Base-by-base conservation (phyloP, 2,888 invertebrate genomes). In the Habrosyne pyritoides region DNA sequence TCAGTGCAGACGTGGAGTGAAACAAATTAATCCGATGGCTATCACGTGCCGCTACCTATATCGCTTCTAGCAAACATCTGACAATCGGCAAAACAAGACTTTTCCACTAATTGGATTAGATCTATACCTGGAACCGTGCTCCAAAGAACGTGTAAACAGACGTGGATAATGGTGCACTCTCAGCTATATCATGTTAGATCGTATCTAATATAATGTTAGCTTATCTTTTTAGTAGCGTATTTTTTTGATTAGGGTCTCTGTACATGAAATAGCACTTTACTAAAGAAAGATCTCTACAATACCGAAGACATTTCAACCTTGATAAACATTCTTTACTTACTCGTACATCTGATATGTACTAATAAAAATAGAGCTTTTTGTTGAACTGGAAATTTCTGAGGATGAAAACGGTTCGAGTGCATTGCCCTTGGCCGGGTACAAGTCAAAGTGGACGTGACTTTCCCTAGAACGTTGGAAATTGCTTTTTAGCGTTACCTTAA, bases 21-120 rank as follows among this genome's bases (percentile, higher is more conserved):
- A 50, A 54, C 54, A 54, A 50, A 47, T 54, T 51, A 54, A 51
- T 51, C 46, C 30, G 54, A 54, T 54, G 21, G 46, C 22, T 50
- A 54, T 50, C 50, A 21, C 10, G 21, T 14, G n/a, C 14, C n/a
- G 18, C 2, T 18, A 42, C 42, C 42, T 18, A 33, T 14, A 49
- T 21, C 50, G 50, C 50, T 30, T 28, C 10, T 1, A 28, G 50
- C 30, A 3, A 21, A 22, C 50, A 49, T 12, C 49, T 28, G 14
- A 18, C 28, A 28, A 50, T 30, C 21, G 30, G 10, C 48, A 28
- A 50, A 42, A 42, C 42, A 30, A 22, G 18, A 54, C 42, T 50
- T 36, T 50, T 28, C n/a, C 54, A 50, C 50, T 54, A 54, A 54
- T 54, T 54, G 49, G 49, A 49, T 54, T 54, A 22, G 49, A 36